Evolutionary conservation across 2,888 invertebrate species (phyloP).

Genomic region (Mystacides longicornis): DNA sequence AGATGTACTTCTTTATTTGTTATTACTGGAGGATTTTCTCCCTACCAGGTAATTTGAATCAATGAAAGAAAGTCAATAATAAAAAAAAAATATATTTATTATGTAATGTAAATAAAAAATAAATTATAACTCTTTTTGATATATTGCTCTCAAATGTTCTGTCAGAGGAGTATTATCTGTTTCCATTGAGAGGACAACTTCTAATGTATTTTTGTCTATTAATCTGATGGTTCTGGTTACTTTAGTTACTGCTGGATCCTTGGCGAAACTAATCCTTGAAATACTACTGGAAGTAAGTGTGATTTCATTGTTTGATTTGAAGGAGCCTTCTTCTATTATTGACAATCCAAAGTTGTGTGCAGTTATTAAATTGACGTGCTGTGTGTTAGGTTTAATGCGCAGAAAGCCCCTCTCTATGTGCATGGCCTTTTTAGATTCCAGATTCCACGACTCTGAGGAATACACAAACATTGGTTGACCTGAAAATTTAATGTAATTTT

Average conservation of each 20-base stretch:
- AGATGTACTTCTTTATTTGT: too few relatives aligned
- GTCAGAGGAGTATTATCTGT: conserved; percentile 47
- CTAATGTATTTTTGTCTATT: conserved; percentile 34
- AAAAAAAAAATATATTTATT: too few relatives aligned
- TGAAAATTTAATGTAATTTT: too few relatives aligned
- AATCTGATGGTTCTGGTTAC: conserved; percentile 39
- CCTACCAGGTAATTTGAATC: too few relatives aligned
- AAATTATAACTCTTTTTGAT: conserved; percentile 34
- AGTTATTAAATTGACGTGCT: conserved; percentile 46
- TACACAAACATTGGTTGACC: conserved; percentile 58
- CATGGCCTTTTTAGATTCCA: conserved; percentile 48
- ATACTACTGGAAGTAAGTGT: conserved; percentile 44
- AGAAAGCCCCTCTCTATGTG: conserved; percentile 57
- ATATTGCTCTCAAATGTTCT: conserved; percentile 49
- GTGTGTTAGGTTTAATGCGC: conserved; percentile 48
- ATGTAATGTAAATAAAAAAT: too few relatives aligned
- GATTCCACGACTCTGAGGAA: conserved; percentile 45
- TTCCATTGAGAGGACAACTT: conserved; percentile 47
- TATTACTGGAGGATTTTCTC: too few relatives aligned
- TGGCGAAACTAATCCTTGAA: conserved; percentile 45
- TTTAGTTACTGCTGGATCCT: conserved; percentile 45
- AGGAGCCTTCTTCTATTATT: conserved; percentile 53
- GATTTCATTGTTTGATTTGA: conserved; percentile 39
- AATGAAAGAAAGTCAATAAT: too few relatives aligned
- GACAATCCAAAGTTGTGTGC: conserved; percentile 57